phyloP scores from a whole-genome alignment of 2,888 invertebrate species.

The Alloscopus bannaensis region DNA sequence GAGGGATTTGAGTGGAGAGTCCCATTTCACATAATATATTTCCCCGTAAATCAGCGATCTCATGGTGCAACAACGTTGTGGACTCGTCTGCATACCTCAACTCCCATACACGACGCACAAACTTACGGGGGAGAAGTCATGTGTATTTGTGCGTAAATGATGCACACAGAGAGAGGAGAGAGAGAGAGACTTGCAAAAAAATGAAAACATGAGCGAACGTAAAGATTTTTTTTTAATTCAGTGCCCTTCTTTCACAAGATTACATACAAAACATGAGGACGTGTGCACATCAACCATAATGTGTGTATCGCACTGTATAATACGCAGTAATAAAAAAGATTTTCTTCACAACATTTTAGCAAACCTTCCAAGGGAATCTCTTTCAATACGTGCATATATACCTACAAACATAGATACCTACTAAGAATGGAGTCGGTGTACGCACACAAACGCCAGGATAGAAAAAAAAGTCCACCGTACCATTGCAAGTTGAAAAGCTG shows the following conservation, averaged over 20 bases:
- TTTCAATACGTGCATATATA: not conserved
- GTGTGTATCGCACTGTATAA: not conserved
- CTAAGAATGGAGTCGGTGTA: not conserved
- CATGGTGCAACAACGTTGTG: no score
- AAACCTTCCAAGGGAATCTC: constrained; percentile 43
- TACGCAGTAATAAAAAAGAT: not conserved
- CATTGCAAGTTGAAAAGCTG: no score
- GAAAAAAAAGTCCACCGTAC: no score
- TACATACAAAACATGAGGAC: not conserved
- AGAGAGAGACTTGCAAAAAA: not conserved
- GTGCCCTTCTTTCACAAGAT: constrained; percentile 37
- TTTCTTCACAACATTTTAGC: constrained; percentile 15
- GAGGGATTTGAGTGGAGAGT: no score
- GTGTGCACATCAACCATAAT: not conserved
- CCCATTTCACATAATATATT: no score
- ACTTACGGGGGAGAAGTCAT: no score
- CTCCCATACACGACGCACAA: no score
- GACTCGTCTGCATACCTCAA: no score
- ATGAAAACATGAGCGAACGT: not conserved
- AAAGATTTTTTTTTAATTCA: constrained; percentile 34
- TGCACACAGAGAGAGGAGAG: not conserved
- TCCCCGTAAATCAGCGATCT: no score
- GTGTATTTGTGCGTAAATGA: not conserved
- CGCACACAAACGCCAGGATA: no score
- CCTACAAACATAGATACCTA: not conserved